These are phyloP conservation scores for Elysia chlorotica DNA, from an alignment of 1,140 invertebrate species.

Conservation along the genomic window DNA sequence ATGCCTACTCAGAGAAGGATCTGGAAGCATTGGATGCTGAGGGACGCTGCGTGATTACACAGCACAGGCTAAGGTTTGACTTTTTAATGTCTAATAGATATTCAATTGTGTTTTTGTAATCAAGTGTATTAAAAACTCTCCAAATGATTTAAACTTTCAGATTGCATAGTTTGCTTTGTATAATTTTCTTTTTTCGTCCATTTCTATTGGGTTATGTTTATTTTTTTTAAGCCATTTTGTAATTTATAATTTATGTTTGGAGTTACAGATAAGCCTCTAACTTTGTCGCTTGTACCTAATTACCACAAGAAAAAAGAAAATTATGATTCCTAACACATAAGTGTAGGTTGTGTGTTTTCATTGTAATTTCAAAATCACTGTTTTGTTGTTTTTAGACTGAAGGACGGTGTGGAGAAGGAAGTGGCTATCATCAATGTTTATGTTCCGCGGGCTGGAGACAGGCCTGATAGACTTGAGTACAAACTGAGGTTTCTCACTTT, in stretches of 20 bases:
- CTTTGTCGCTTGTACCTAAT: neutral
- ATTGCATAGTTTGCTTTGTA: neutral
- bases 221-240: too few species aligned
- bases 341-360: too few species aligned
- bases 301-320: neutral
- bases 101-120: neutral
- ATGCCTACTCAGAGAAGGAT: slow-evolving; percentile 52
- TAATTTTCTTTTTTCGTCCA: too few species aligned
- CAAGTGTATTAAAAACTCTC: neutral
- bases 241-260: too few species aligned
- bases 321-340: neutral
- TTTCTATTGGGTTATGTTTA: too few species aligned
- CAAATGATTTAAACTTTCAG: neutral
- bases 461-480: slow-evolving; percentile 39
- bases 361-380: too few species aligned
- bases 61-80: slow-evolving; percentile 62
- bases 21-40: slow-evolving; percentile 63
- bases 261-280: too few species aligned
- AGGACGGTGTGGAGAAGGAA: slow-evolving; percentile 8
- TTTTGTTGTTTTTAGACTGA: too few species aligned
- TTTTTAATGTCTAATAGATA: too few species aligned
- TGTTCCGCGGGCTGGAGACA: slow-evolving; percentile 24
- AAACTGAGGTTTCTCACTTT: slow-evolving; percentile 66
- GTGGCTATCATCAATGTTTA: slow-evolving; percentile 23
- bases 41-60: slow-evolving; percentile 65